phyloP scores from a whole-genome alignment of 2,888 invertebrate genomes.

The Noctua janthina region DNA sequence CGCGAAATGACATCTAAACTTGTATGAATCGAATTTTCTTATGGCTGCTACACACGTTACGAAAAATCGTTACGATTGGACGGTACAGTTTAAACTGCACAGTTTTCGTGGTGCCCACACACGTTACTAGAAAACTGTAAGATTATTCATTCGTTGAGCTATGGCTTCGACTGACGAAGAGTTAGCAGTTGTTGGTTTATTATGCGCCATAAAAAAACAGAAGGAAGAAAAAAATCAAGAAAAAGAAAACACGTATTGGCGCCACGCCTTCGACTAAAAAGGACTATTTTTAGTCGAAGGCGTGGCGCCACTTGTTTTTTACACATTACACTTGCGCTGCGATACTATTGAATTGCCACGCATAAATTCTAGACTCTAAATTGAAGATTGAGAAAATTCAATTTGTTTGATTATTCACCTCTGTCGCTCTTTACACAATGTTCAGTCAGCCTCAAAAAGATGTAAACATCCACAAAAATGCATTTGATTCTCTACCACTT shows the following conservation, averaged over 20 bases:
- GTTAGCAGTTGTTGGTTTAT: no score
- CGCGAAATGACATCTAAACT: conserved; percentile 28
- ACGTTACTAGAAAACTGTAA: no score
- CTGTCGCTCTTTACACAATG: conserved; percentile 4
- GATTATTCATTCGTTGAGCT: no score
- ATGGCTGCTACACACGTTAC: no score
- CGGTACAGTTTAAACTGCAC: no score
- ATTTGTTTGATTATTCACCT: conserved; percentile 30
- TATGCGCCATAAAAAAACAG: no score
- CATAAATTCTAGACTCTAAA: conserved; percentile 2
- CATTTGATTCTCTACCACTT: not conserved
- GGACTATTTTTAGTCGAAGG: conserved; percentile 10
- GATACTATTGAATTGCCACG: not conserved
- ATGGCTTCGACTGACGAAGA: no score
- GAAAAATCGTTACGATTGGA: no score
- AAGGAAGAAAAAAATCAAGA: no score
- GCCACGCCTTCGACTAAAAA: no score
- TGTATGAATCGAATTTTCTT: conserved; percentile 36
- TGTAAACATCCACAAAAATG: not conserved
- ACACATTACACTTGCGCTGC: conserved; percentile 5
- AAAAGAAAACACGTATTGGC: no score
- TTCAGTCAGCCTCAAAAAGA: not conserved
- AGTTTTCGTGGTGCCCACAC: no score
- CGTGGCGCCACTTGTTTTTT: conserved; percentile 14
- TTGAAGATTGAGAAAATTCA: conserved; percentile 2